These are phyloP conservation scores for Cataglyphis cursor DNA, from an alignment of 2,888 invertebrate genomes.

Conservation along the genomic window DNA sequence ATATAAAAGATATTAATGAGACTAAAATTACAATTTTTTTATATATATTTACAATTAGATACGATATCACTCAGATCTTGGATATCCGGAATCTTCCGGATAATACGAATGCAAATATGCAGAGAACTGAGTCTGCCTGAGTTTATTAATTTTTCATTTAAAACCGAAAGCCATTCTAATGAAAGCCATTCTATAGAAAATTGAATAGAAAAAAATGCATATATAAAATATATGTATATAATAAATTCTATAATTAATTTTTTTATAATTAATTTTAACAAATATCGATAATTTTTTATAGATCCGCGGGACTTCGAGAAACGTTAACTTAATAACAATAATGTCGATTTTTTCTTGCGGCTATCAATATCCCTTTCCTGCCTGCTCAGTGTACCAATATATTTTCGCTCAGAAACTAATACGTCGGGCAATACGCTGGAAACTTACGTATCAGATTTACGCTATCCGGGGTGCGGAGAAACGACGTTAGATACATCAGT, in stretches of 20 bases:
- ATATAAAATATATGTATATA: neutral
- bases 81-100: neutral
- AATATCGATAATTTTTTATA: neutral
- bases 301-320: neutral
- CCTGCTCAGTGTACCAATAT: constrained; percentile 47
- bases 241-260: neutral
- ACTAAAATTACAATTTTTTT: neutral
- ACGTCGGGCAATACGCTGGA: constrained; percentile 3
- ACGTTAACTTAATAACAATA: neutral
- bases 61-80: neutral
- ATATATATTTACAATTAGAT: neutral
- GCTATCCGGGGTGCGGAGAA: constrained; percentile 19
- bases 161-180: neutral
- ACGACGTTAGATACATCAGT: constrained; percentile 40
- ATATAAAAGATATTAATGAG: neutral
- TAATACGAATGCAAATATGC: neutral
- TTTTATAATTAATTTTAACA: neutral
- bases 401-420: constrained; percentile 52
- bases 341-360: neutral
- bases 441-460: constrained; percentile 59
- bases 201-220: neutral
- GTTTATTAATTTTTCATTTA: neutral
- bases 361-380: constrained; percentile 21
- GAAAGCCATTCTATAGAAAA: too few species aligned
- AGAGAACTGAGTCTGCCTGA: neutral